Conservation (phyloP, 2,797 vertebrate genomes). For the Pseudomugil gertrudae region DNA sequence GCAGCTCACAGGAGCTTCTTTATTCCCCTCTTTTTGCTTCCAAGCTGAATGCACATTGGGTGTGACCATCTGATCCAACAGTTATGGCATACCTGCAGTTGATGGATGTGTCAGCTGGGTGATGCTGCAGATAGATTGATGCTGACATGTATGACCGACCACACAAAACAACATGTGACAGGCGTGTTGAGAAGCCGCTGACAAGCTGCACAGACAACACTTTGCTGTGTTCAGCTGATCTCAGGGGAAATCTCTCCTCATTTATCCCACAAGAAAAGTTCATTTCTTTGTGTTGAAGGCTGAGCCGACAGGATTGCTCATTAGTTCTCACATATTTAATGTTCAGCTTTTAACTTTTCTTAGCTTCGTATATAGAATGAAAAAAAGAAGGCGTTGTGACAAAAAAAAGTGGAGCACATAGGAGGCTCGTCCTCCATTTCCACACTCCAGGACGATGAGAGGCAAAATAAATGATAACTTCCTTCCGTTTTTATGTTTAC, state of each 20-base stretch:
- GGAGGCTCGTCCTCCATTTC: constrained; percentile 1
- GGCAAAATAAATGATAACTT: constrained; percentile 52
- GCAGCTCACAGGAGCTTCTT: background rate
- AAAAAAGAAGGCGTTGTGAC: background rate
- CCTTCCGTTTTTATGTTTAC: constrained; percentile 49
- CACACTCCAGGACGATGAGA: constrained; percentile 27
- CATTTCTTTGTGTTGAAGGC: constrained; percentile 8
- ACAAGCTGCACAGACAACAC: constrained; percentile 19
- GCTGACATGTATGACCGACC: constrained; percentile 48
- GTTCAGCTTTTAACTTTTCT: constrained; percentile 11
- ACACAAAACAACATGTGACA: constrained; percentile 58
- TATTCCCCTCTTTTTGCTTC: constrained; percentile 28
- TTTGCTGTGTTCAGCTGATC: constrained; percentile 10
- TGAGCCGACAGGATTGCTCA: constrained; percentile 11
- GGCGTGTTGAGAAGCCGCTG: constrained; percentile 25
- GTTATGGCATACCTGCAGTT: constrained; percentile 24
- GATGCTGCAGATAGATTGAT: constrained; percentile 55
- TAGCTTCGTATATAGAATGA: constrained; percentile 15
- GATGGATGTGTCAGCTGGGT: constrained; percentile 42
- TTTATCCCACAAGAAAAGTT: constrained; percentile 18
- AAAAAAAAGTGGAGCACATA: constrained; percentile 22
- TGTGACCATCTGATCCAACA: constrained; percentile 42
- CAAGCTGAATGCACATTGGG: constrained; percentile 15
- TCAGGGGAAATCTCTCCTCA: constrained; percentile 35
- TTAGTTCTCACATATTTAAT: constrained; percentile 1